Evolutionary conservation across 2,113 vertebrate species (phyloP).

Genomic region (Urocynchramus pylzowi): DNA sequence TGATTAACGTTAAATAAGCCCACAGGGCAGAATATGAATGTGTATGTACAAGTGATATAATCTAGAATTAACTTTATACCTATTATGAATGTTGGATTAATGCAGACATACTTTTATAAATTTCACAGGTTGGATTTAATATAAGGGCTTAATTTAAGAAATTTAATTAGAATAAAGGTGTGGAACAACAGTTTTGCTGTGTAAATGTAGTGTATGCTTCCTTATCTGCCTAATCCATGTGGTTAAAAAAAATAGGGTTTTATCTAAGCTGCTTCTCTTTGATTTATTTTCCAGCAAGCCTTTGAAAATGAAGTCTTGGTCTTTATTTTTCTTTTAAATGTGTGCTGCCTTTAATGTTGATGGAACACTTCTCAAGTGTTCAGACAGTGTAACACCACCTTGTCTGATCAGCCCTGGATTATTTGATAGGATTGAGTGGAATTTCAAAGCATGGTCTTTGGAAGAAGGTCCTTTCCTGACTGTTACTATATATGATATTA

Average conservation of each 20-base stretch:
- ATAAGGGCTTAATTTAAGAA: slow-evolving; percentile 34
- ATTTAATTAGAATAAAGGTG: not conserved
- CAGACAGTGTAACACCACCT: not conserved
- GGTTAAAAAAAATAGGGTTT: not conserved
- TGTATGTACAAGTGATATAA: slow-evolving; percentile 7
- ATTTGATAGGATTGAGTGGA: not conserved
- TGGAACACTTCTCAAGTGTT: not conserved
- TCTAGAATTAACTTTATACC: slow-evolving; percentile 31
- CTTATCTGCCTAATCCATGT: not conserved
- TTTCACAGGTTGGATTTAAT: slow-evolving; percentile 12
- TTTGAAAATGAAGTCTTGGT: slow-evolving; percentile 5
- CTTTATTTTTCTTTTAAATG: not conserved
- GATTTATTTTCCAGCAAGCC: not conserved
- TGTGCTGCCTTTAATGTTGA: not conserved
- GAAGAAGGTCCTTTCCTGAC: not conserved
- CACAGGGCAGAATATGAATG: not conserved
- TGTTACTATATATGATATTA: not conserved
- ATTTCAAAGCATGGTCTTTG: not conserved
- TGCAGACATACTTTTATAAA: slow-evolving; percentile 26
- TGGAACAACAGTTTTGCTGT: slow-evolving; percentile 25
- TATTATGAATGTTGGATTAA: slow-evolving; percentile 51
- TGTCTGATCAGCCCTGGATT: not conserved
- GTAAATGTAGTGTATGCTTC: not conserved
- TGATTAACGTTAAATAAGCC: not conserved
- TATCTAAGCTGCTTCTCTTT: slow-evolving; percentile 9